Evolutionary conservation across 92 coral and sea anemone genomes (phyloP).

Genomic region (Porites rus): DNA sequence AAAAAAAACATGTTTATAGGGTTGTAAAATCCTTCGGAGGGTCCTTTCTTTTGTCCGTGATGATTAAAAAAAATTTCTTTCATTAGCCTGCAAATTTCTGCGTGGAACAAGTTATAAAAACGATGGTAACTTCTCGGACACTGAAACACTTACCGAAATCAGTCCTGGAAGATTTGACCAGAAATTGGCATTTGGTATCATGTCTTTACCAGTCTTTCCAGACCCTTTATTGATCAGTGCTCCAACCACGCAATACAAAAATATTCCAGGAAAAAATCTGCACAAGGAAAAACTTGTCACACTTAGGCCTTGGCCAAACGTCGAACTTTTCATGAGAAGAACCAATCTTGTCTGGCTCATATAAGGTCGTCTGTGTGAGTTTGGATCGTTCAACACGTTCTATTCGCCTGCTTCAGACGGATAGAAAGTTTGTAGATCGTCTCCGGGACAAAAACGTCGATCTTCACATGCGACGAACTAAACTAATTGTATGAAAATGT

Average conservation of each 20-base stretch:
- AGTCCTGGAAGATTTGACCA: conserved; percentile 78
- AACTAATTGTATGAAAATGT: too few species aligned
- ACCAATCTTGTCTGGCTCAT: not conserved
- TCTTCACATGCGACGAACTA: too few species aligned
- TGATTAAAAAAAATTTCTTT: not conserved
- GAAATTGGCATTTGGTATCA: conserved; percentile 71
- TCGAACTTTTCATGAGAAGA: too few species aligned
- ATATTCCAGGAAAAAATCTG: conserved; percentile 79
- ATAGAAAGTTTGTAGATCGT: too few species aligned
- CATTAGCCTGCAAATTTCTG: not conserved
- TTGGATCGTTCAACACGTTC: too few species aligned
- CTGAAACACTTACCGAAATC: conserved; percentile 53
- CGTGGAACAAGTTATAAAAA: too few species aligned
- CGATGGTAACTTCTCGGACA: not conserved
- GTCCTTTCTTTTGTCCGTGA: too few species aligned
- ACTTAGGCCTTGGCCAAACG: not conserved
- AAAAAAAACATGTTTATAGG: too few species aligned
- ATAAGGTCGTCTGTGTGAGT: not conserved
- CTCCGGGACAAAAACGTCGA: too few species aligned
- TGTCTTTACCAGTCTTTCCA: conserved; percentile 70
- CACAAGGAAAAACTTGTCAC: conserved; percentile 1
- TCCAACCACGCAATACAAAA: conserved; percentile 74
- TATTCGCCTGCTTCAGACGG: too few species aligned
- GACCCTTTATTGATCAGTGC: conserved; percentile 53
- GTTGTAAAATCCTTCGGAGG: too few species aligned